These are phyloP conservation scores for Drosophila macrospina DNA, from an alignment of 2,888 invertebrate species.

Conservation along the genomic window DNA sequence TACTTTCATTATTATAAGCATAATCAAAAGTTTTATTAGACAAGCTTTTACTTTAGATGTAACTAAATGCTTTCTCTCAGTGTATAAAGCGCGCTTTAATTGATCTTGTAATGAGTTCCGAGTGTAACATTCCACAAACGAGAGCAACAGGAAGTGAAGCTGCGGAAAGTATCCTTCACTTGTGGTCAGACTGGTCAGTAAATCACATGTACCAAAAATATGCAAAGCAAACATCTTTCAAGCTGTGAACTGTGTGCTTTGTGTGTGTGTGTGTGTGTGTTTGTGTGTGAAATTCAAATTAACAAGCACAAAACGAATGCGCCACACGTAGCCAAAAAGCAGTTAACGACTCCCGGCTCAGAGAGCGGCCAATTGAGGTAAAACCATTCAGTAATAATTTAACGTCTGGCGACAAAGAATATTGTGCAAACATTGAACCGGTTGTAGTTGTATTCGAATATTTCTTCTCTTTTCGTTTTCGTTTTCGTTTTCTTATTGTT, in stretches of 20 bases:
- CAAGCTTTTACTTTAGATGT: neutral
- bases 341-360: slow-evolving; percentile 47
- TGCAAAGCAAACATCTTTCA: neutral
- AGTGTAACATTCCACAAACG: neutral
- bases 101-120: slow-evolving; percentile 3
- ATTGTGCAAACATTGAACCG: slow-evolving; percentile 81
- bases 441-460: slow-evolving; percentile 69
- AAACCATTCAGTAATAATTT: slow-evolving; percentile 72
- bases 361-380: slow-evolving; percentile 16
- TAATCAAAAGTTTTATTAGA: too few species aligned
- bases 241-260: neutral
- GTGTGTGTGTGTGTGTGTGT: too few species aligned
- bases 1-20: neutral
- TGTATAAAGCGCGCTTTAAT: slow-evolving; percentile 37
- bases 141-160: slow-evolving; percentile 26
- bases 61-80: slow-evolving; percentile 31
- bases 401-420: slow-evolving; percentile 71
- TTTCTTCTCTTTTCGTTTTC: slow-evolving; percentile 20
- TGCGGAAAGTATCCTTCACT: slow-evolving; percentile 21
- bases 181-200: slow-evolving; percentile 12
- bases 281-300: slow-evolving; percentile 77
- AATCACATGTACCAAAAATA: slow-evolving; percentile 8
- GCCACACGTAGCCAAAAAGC: slow-evolving; percentile 64
- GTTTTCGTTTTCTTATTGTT: slow-evolving; percentile 14
- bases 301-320: slow-evolving; percentile 62